Conservation (phyloP, 2,888 invertebrate species). For the Nephrocerus scutellatus region DNA sequence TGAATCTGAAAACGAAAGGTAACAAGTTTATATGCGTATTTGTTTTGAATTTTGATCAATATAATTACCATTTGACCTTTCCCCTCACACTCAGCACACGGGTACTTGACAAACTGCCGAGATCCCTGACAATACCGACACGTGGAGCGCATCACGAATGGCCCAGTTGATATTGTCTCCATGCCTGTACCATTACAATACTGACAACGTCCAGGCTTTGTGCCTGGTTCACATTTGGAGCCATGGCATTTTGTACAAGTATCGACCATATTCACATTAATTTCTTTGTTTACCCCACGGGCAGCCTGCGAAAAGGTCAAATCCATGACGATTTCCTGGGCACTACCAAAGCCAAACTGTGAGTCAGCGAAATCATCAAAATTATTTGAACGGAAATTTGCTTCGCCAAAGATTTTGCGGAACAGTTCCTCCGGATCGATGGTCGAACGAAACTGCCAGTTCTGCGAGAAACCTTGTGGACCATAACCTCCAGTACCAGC, state of each 20-base stretch:
- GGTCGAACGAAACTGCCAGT: conserved; percentile 79
- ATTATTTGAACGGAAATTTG: conserved; percentile 57
- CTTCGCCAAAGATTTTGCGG: conserved; percentile 89
- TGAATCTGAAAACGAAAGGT: conserved; percentile 55
- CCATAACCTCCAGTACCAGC: conserved; percentile 50
- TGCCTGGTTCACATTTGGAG: conserved; percentile 80
- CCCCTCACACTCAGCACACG: conserved; percentile 88
- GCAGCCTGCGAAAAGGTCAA: conserved; percentile 91
- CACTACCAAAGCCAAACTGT: conserved; percentile 81
- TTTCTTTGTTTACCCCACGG: conserved; percentile 89
- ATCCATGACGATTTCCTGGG: conserved; percentile 87
- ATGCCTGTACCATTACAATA: conserved; percentile 96
- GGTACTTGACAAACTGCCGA: conserved; percentile 79
- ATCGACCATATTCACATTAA: conserved; percentile 86
- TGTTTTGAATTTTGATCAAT: background rate
- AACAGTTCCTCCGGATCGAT: conserved; percentile 96
- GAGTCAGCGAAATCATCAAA: conserved; percentile 85
- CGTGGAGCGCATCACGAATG: conserved; percentile 94
- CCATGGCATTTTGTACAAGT: conserved; percentile 87
- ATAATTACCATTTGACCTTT: conserved; percentile 73
- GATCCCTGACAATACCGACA: conserved; percentile 87
- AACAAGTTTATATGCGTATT: background rate
- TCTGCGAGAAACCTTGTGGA: conserved; percentile 61
- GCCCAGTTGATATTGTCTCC: conserved; percentile 85
- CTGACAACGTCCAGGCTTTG: conserved; percentile 78